Conservation (phyloP, 2,888 invertebrate species). For the Tipula lateralis region DNA sequence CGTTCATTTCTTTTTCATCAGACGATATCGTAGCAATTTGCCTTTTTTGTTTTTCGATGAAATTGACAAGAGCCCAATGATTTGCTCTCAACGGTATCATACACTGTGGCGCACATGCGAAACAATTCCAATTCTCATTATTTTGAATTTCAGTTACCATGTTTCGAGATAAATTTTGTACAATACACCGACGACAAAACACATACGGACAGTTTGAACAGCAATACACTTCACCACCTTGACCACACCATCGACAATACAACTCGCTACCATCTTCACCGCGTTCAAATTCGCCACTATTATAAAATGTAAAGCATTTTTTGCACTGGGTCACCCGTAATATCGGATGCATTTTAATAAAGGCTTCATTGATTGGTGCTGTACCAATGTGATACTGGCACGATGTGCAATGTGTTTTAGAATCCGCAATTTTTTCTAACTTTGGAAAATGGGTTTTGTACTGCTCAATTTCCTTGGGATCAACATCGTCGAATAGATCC, state of each 20-base stretch:
- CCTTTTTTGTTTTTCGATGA: conserved; percentile 56
- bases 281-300: conserved; percentile 75
- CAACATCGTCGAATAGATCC: conserved; percentile 54
- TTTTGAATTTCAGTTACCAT: conserved; percentile 67
- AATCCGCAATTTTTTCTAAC: conserved; percentile 55
- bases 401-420: conserved; percentile 65
- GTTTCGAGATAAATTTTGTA: conserved; percentile 61
- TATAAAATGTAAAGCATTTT: conserved; percentile 70
- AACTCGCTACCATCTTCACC: conserved; percentile 79
- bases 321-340: conserved; percentile 67
- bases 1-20: conserved; percentile 40
- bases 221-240: conserved; percentile 73
- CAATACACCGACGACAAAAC: conserved; percentile 73
- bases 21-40: conserved; percentile 33
- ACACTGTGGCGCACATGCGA: conserved; percentile 64
- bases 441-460: conserved; percentile 55
- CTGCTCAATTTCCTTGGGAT: conserved; percentile 53
- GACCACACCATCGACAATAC: conserved; percentile 80
- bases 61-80: conserved; percentile 67
- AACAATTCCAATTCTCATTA: conserved; percentile 76
- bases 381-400: conserved; percentile 72
- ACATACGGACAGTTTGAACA: conserved; percentile 71
- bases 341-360: conserved; percentile 68
- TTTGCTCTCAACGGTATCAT: conserved; percentile 62
- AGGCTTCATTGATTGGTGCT: conserved; percentile 57